These are phyloP conservation scores for Notoglanidium macrostoma DNA, from an alignment of 2,797 vertebrate species.

Conservation along the genomic window DNA sequence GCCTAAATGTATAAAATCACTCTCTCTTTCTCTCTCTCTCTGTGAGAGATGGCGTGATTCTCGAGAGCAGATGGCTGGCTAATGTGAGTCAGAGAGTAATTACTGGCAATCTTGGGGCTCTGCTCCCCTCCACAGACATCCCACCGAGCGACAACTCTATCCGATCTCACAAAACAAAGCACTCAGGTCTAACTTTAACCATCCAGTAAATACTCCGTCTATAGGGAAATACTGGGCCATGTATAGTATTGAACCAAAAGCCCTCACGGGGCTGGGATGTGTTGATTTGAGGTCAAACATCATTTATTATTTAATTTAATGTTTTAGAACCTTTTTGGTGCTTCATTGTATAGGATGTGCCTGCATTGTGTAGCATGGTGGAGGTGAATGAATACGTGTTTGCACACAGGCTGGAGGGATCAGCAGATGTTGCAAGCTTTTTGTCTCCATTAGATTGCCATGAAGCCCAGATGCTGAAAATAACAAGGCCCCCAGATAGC, in stretches of 20 bases:
- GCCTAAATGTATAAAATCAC: conserved; percentile 24
- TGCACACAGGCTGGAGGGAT: conserved; percentile 9
- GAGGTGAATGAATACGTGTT: background rate
- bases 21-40: conserved; percentile 20
- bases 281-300: conserved; percentile 19
- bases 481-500: conserved; percentile 30
- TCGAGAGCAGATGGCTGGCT: conserved; percentile 50
- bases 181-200: conserved; percentile 20
- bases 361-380: conserved; percentile 4
- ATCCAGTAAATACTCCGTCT: background rate
- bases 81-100: conserved; percentile 52
- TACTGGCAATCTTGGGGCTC: conserved; percentile 45
- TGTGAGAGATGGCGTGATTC: conserved; percentile 40
- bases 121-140: conserved; percentile 34
- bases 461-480: conserved; percentile 35
- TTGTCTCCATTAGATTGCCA: conserved; percentile 33
- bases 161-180: conserved; percentile 16
- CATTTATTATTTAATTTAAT: background rate
- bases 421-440: conserved; percentile 30
- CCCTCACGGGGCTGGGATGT: background rate
- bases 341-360: background rate
- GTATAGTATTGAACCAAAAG: conserved; percentile 7
- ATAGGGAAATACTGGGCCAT: background rate
- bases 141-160: conserved; percentile 23
- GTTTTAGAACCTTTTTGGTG: conserved; percentile 23